Percentiles rank a stretch among this genome's conserved stretches.
phyloP scores from a whole-genome alignment of 2,113 vertebrate species.

The Willisornis vidua region DNA sequence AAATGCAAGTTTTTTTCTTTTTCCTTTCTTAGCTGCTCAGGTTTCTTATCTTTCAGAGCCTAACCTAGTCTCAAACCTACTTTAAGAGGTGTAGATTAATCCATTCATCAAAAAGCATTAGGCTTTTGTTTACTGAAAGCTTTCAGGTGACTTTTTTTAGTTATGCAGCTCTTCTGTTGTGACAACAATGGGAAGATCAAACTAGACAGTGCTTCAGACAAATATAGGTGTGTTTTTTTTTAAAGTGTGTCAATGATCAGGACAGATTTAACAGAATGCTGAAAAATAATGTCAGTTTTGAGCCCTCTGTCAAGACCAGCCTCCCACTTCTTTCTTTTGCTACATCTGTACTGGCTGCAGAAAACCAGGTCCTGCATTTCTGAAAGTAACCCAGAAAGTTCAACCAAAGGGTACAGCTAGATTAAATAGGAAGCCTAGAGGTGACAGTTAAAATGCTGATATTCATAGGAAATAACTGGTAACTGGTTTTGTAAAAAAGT shows the following conservation, averaged over 20 bases:
- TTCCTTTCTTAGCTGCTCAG: background rate
- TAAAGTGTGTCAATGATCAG: background rate
- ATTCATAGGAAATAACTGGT: background rate
- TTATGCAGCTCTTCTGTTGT: conserved; percentile 13
- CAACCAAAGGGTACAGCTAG: background rate
- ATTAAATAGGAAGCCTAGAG: conserved; percentile 22
- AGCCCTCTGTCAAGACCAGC: background rate
- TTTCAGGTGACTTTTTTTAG: conserved; percentile 7
- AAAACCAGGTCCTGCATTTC: background rate
- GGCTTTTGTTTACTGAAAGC: conserved; percentile 27
- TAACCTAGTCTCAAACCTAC: background rate
- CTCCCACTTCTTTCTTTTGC: background rate
- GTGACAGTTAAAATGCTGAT: background rate
- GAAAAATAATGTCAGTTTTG: background rate
- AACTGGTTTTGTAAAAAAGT: background rate
- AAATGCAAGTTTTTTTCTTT: background rate
- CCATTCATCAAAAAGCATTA: conserved; percentile 8
- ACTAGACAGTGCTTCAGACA: background rate
- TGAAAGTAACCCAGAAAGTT: background rate
- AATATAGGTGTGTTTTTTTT: background rate
- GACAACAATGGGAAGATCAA: background rate
- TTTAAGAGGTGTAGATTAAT: conserved; percentile 4
- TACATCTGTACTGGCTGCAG: background rate
- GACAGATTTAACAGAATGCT: background rate
- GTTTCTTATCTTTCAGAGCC: conserved; percentile 22